Evolutionary conservation across 2,888 invertebrate genomes (phyloP).

Genomic region (Uropetala carovei): DNA sequence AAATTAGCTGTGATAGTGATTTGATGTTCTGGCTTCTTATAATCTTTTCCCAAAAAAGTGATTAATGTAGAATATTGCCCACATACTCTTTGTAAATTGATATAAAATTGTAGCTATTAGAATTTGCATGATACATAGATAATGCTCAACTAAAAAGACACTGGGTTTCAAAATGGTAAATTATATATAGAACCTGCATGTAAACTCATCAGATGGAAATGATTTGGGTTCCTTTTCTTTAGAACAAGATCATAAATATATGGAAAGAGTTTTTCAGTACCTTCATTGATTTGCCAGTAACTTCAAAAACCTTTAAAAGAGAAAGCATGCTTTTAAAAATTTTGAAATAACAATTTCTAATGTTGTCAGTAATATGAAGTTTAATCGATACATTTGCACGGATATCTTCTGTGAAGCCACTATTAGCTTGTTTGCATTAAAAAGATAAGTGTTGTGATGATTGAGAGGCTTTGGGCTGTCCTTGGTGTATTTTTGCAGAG

Average conservation of each 20-base stretch:
- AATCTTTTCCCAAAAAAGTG: neutral
- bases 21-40: conserved; percentile 54
- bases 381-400: neutral
- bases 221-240: conserved; percentile 1
- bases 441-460: neutral
- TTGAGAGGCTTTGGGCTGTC: conserved; percentile 50
- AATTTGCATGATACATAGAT: conserved; percentile 36
- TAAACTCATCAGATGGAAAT: neutral
- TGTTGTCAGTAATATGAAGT: neutral
- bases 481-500: conserved; percentile 67
- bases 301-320: neutral
- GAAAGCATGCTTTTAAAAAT: neutral
- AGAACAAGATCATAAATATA: neutral
- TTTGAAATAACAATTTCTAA: neutral
- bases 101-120: conserved; percentile 44
- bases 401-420: neutral
- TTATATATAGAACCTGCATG: conserved; percentile 32
- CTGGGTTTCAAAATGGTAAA: neutral
- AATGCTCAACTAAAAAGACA: conserved; percentile 38
- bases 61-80: conserved; percentile 33
- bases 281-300: neutral
- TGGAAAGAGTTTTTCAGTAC: neutral
- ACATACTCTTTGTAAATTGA: conserved; percentile 20
- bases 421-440: conserved; percentile 24
- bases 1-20: conserved; percentile 31